phyloP scores from a whole-genome alignment of 2,888 invertebrate genomes.

The Perdita meconis region DNA sequence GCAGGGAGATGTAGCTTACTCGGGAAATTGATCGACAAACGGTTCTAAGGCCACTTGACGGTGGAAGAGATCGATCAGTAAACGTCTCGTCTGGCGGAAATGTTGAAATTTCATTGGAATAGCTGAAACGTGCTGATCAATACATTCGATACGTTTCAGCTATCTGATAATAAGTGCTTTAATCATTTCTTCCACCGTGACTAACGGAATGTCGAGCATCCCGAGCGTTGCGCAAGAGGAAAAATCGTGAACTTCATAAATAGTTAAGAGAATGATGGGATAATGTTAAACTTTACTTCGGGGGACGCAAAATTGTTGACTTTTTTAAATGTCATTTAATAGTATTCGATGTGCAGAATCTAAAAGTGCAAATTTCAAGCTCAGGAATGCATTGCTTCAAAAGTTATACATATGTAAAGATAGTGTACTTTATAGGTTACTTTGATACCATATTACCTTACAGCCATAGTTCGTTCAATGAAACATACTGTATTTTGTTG shows the following conservation, averaged over 20 bases:
- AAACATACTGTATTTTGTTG: too few relatives aligned
- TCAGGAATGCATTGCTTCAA: too few relatives aligned
- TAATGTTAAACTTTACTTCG: too few relatives aligned
- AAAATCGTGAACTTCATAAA: not conserved
- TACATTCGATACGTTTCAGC: conserved; percentile 28
- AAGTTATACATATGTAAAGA: too few relatives aligned
- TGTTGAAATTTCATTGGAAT: conserved; percentile 18
- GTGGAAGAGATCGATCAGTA: not conserved
- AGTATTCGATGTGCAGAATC: too few relatives aligned
- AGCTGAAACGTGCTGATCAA: conserved; percentile 36
- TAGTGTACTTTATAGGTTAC: too few relatives aligned
- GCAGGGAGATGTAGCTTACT: conserved; percentile 14
- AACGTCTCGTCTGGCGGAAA: conserved; percentile 14
- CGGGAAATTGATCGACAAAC: not conserved
- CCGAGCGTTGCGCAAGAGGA: not conserved
- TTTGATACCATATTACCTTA: too few relatives aligned
- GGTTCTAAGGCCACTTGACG: not conserved
- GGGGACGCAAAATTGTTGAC: too few relatives aligned
- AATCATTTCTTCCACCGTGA: not conserved
- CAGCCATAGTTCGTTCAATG: too few relatives aligned
- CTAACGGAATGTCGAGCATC: not conserved
- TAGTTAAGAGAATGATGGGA: not conserved
- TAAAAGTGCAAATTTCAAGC: too few relatives aligned
- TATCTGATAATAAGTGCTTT: conserved; percentile 58
- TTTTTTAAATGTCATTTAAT: too few relatives aligned